phyloP scores from a whole-genome alignment of 2,888 invertebrate species.

The Nomada flava region DNA sequence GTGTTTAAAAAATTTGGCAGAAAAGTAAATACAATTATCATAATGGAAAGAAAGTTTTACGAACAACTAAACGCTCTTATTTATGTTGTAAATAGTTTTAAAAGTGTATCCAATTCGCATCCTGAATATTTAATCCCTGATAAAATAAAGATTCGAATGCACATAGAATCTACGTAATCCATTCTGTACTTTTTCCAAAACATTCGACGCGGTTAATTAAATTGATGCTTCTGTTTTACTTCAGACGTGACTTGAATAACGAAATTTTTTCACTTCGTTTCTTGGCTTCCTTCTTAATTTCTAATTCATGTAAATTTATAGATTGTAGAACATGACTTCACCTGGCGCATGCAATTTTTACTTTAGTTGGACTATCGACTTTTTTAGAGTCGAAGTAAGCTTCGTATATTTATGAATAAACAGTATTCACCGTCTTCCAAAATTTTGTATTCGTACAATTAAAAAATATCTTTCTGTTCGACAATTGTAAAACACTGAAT shows the following conservation, averaged over 20 bases:
- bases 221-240: not conserved
- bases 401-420: too few species aligned
- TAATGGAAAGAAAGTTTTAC: not conserved
- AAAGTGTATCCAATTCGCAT: not conserved
- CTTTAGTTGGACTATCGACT: too few species aligned
- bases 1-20: too few species aligned
- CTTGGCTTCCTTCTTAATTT: not conserved
- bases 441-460: too few species aligned
- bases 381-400: too few species aligned
- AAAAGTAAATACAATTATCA: too few species aligned
- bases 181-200: not conserved
- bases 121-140: not conserved
- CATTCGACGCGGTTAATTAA: conserved; percentile 11
- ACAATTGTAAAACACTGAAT: too few species aligned
- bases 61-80: not conserved
- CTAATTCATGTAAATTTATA: not conserved
- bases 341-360: too few species aligned
- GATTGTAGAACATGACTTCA: too few species aligned
- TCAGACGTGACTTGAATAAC: conserved; percentile 8
- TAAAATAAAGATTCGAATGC: not conserved
- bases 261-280: not conserved
- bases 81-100: not conserved
- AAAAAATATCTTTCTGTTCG: too few species aligned
- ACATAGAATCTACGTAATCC: not conserved
- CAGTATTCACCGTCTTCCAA: too few species aligned